A percentile compares a stretch with the other conserved stretches of the same genome.
These are phyloP conservation scores for Lysiphlebus fabarum DNA, from an alignment of 1,140 invertebrate species.

Conservation along the genomic window DNA sequence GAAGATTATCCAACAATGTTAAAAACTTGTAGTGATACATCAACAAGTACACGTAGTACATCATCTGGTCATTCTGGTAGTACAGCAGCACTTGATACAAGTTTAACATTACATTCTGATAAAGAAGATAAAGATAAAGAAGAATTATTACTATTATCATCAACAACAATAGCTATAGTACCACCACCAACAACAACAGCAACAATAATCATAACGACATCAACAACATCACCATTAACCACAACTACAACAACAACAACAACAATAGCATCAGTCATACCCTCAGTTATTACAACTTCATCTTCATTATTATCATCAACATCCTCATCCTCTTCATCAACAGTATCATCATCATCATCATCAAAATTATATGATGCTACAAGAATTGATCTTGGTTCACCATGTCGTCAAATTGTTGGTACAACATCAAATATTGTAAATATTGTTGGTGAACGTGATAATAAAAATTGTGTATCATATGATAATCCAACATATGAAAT, in stretches of 20 bases:
- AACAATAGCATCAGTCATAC: too few relatives aligned
- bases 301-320: too few relatives aligned
- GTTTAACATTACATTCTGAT: conserved; percentile 33
- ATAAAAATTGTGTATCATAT: conserved; percentile 31
- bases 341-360: too few relatives aligned
- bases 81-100: conserved; percentile 45
- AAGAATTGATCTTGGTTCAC: conserved; percentile 47
- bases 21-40: conserved; percentile 52
- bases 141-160: too few relatives aligned
- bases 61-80: conserved; percentile 51
- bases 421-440: conserved; percentile 36
- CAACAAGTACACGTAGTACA: conserved; percentile 46
- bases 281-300: too few relatives aligned
- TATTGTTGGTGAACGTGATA: too few relatives aligned
- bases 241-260: too few relatives aligned
- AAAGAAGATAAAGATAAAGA: conserved; percentile 26
- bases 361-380: conserved; percentile 42
- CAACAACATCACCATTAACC: too few relatives aligned
- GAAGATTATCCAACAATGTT: conserved; percentile 54
- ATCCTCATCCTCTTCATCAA: too few relatives aligned
- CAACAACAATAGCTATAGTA: too few relatives aligned
- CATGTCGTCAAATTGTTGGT: conserved; percentile 37
- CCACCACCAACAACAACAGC: too few relatives aligned
- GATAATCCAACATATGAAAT: conserved; percentile 52
- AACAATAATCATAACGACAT: too few relatives aligned